phyloP scores from a whole-genome alignment of 2,888 invertebrate genomes.

The Rosalia funebris region DNA sequence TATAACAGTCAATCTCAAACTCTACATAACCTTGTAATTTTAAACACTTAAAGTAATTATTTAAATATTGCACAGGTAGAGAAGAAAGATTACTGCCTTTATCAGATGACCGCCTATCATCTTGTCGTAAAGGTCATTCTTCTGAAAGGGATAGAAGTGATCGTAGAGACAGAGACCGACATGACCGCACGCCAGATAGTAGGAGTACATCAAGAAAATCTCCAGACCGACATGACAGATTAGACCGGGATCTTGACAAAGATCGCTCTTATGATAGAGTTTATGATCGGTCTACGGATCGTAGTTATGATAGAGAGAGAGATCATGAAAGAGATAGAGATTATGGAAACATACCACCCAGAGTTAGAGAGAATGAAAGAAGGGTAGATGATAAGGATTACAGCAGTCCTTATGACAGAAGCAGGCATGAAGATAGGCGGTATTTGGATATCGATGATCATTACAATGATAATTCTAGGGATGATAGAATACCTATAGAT shows the following conservation, averaged over 20 bases:
- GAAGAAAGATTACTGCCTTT: conserved; percentile 73
- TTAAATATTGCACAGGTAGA: conserved; percentile 50
- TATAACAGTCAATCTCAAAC: no score
- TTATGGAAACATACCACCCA: conserved; percentile 50
- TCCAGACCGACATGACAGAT: conserved; percentile 43
- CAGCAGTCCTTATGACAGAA: conserved; percentile 64
- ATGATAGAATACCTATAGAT: conserved; percentile 54
- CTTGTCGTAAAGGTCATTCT: conserved; percentile 56
- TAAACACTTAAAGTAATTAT: no score
- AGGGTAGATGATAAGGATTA: conserved; percentile 58
- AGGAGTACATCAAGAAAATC: conserved; percentile 41
- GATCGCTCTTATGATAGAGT: conserved; percentile 49
- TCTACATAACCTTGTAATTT: no score
- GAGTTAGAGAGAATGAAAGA: conserved; percentile 56
- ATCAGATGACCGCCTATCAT: conserved; percentile 71
- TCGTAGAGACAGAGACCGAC: conserved; percentile 50
- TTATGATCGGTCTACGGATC: conserved; percentile 56
- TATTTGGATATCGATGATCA: conserved; percentile 60
- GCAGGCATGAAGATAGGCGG: conserved; percentile 63
- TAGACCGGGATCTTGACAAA: conserved; percentile 48
- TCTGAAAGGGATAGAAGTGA: conserved; percentile 63
- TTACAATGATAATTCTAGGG: conserved; percentile 56
- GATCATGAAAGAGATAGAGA: conserved; percentile 53
- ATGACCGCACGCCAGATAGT: conserved; percentile 46
- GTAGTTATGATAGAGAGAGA: conserved; percentile 50